phyloP scores from a whole-genome alignment of 1,140 invertebrate genomes.

The Vanessa atalanta region DNA sequence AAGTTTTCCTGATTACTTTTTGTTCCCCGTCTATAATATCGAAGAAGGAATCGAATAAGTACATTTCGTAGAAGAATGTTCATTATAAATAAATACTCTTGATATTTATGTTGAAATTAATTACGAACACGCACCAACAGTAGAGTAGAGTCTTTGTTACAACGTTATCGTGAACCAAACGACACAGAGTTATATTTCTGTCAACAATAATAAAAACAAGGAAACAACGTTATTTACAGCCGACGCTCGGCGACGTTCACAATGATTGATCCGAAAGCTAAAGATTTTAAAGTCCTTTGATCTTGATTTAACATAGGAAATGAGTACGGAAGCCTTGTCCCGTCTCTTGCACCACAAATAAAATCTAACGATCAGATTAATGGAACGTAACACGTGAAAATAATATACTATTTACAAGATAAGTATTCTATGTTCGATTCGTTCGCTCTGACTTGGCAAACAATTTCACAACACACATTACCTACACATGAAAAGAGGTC shows the following conservation, averaged over 20 bases:
- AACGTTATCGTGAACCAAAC: neutral
- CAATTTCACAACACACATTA: neutral
- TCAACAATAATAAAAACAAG: neutral
- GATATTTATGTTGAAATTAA: neutral
- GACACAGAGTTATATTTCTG: neutral
- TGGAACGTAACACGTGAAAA: neutral
- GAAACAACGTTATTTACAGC: conserved; percentile 22
- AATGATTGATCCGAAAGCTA: conserved; percentile 20
- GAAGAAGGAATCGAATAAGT: neutral
- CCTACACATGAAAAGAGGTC: conserved; percentile 5
- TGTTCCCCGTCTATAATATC: conserved; percentile 12
- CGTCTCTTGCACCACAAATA: neutral
- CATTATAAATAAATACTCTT: neutral
- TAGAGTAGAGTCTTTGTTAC: neutral
- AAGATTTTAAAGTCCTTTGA: conserved; percentile 10
- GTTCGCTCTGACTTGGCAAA: neutral
- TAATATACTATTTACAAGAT: neutral
- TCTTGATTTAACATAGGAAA: neutral
- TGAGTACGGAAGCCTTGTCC: neutral
- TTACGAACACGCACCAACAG: neutral
- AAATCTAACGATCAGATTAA: neutral
- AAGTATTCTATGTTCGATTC: neutral
- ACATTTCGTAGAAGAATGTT: neutral
- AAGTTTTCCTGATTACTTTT: conserved; percentile 33
- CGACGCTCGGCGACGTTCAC: conserved; percentile 1